Percentiles rank a stretch among this genome's conserved stretches.
Evolutionary conservation across 2,888 invertebrate genomes (phyloP).

Genomic region (Drosophila macrospina): DNA sequence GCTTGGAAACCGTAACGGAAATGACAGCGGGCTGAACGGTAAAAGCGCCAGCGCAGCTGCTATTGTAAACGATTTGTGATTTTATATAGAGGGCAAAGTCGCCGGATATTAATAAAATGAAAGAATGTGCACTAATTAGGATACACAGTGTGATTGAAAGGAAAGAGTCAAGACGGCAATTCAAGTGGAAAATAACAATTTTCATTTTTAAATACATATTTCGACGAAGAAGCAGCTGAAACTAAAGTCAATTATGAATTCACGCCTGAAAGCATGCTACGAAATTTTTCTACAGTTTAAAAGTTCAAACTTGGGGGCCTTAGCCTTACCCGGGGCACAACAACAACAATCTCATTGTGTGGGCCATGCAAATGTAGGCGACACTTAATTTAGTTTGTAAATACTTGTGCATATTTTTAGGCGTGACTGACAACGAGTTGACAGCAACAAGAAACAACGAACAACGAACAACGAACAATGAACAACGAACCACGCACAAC

Average conservation of each 20-base stretch:
- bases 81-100: constrained; percentile 14
- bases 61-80: constrained; percentile 40
- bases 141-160: constrained; percentile 2
- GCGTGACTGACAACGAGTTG: constrained; percentile 54
- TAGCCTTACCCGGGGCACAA: constrained; percentile 20
- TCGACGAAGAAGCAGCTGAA: constrained; percentile 7
- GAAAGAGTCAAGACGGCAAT: constrained; percentile 30
- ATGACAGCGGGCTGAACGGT: constrained; percentile 27
- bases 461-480: background rate
- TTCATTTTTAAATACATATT: constrained; percentile 27
- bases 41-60: constrained; percentile 38
- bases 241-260: constrained; percentile 49
- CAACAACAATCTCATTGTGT: constrained; percentile 33
- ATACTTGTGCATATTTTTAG: constrained; percentile 68
- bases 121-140: constrained; percentile 60
- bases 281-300: constrained; percentile 5
- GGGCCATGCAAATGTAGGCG: constrained; percentile 63
- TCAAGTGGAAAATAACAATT: constrained; percentile 45
- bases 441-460: constrained; percentile 20
- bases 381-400: constrained; percentile 74
- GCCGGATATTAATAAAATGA: constrained; percentile 62
- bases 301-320: constrained; percentile 10
- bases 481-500: constrained; percentile 6
- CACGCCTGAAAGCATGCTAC: constrained; percentile 9
- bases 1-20: constrained; percentile 33